Evolutionary conservation across 1,140 invertebrate species (phyloP).

Genomic region (Zophobas morio): DNA sequence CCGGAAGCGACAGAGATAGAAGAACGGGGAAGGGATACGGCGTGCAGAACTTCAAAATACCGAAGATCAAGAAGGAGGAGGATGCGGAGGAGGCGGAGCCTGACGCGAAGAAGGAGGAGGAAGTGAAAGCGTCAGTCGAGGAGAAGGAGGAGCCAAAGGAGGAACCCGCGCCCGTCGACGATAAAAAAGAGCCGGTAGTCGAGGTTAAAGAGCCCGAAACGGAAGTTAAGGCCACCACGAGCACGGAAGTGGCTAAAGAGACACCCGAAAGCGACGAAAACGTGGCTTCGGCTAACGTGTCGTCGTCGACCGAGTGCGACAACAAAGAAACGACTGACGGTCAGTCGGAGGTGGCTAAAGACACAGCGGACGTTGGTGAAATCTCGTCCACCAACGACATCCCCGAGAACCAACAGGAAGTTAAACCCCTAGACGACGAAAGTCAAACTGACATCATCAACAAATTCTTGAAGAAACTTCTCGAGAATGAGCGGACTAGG

Average conservation of each 20-base stretch:
- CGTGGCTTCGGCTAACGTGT: conserved; percentile 11
- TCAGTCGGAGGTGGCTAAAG: not conserved
- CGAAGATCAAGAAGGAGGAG: conserved; percentile 71
- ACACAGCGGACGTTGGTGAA: not conserved
- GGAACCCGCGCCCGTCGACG: not conserved
- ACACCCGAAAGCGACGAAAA: conserved; percentile 8
- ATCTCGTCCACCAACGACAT: conserved; percentile 23
- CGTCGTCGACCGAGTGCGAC: conserved; percentile 25
- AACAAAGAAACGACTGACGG: conserved; percentile 18
- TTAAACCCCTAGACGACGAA: not conserved
- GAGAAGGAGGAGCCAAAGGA: not conserved
- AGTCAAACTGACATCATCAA: conserved; percentile 37
- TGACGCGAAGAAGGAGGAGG: conserved; percentile 17
- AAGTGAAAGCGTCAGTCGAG: not conserved
- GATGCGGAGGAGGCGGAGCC: conserved; percentile 26
- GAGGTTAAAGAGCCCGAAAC: too few species aligned
- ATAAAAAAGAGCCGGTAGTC: too few species aligned
- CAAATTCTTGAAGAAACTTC: conserved; percentile 34
- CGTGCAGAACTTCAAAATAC: conserved; percentile 77
- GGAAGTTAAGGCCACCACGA: not conserved
- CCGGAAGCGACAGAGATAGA: conserved; percentile 61
- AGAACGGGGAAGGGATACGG: conserved; percentile 71
- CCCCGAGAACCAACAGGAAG: not conserved
- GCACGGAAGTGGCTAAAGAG: conserved; percentile 4
- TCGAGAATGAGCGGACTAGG: conserved; percentile 27